phyloP scores from a whole-genome alignment of 1,140 invertebrate genomes.

The Agrilus planipennis region DNA sequence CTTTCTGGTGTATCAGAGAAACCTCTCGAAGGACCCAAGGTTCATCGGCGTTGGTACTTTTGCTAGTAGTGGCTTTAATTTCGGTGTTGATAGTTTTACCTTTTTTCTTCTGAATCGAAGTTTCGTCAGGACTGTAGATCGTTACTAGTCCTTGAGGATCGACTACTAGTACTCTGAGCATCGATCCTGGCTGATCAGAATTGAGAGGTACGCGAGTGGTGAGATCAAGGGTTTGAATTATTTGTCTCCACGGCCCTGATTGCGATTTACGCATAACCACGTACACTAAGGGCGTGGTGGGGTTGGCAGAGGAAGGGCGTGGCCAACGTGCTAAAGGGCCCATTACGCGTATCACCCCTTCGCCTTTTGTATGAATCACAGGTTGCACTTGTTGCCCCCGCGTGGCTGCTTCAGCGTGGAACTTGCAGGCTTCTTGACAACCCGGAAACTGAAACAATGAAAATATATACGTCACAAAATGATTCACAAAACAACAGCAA shows the following conservation, averaged over 20 bases:
- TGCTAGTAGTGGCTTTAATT: conserved; percentile 44
- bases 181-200: conserved; percentile 39
- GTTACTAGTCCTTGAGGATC: conserved; percentile 51
- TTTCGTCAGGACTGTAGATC: conserved; percentile 51
- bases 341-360: conserved; percentile 46
- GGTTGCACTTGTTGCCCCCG: conserved; percentile 45
- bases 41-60: conserved; percentile 38
- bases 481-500: no score
- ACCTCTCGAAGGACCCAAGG: conserved; percentile 51
- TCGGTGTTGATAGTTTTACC: conserved; percentile 44
- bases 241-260: conserved; percentile 50
- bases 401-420: conserved; percentile 46
- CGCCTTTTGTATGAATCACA: conserved; percentile 52
- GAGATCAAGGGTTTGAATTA: conserved; percentile 48
- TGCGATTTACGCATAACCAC: conserved; percentile 50
- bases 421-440: conserved; percentile 54
- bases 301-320: conserved; percentile 37
- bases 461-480: no score
- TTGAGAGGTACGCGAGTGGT: conserved; percentile 45
- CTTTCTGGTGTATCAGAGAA: conserved; percentile 56
- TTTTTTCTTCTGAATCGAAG: conserved; percentile 29
- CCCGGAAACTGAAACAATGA: conserved; percentile 51
- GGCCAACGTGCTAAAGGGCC: conserved; percentile 48
- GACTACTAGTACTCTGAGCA: conserved; percentile 52
- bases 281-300: conserved; percentile 45